Base-by-base conservation (phyloP, 1,140 invertebrate genomes). In the Nasonia giraulti region DNA sequence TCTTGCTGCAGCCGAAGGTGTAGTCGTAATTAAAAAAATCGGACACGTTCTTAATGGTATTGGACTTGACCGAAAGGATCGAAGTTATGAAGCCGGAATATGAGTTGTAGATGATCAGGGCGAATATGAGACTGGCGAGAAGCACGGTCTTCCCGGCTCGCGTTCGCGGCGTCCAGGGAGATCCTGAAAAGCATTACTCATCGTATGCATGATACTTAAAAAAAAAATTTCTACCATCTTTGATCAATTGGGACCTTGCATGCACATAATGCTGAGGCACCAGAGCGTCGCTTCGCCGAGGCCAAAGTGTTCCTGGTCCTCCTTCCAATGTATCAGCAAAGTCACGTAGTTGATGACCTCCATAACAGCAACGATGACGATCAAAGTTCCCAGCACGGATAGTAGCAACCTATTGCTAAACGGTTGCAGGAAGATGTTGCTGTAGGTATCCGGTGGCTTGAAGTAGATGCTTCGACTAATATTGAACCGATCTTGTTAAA, bases 81-180 rank as follows among this genome's bases (percentile, higher is more conserved):
- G 95, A 95, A 0, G 95, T 95, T 44, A 95, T 95, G 84, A 94
- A 95, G 4, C 94, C 94, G 0, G 94, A 94, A 82, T 95, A 95
- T 0, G 95, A 93, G 85, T 95, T 95, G 85, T 95, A 95, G 10
- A 91, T 95, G 0, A 95, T 93, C 20, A 95, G 88, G 0, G 94
- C 93, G 84, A 95, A 95, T 4, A 95, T 89, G 31, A 95, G 88
- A 71, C 94, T 94, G 1, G 94, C 93, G 17, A 95, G 90, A 3
- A 95, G 89, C 0, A 95, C 89, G 2, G 94, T 90, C 87, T 95
- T 95, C 0, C 94, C 94, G 4, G 95, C 94, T 7, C 93, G 91
- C 40, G 91, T 94, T 14, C 89, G 90, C 2, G 95, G 94, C 14
- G 92, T 94, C 94, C 94, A 94, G 7, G 93, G 89, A 31, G 94